These are phyloP conservation scores for Beroe ovata DNA, from an alignment of 37 sponge, comb jelly and placozoan species.

Conservation along the genomic window DNA sequence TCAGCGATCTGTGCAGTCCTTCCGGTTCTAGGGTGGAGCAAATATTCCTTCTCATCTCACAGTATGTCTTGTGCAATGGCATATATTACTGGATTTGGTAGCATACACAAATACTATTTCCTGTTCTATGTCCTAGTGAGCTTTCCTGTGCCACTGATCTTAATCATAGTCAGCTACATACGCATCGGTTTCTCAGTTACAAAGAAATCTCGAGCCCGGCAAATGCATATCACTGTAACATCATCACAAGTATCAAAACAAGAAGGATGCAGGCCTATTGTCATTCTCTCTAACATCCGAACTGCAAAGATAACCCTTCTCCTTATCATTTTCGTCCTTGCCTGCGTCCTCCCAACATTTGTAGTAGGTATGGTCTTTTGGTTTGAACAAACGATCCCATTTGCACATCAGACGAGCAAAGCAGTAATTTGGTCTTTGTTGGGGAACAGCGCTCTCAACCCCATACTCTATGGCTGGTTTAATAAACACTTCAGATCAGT, in stretches of 20 bases:
- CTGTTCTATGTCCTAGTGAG: slow-evolving; percentile 43
- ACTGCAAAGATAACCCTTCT: slow-evolving; percentile 59
- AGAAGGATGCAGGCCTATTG: background rate
- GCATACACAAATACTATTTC: slow-evolving; percentile 52
- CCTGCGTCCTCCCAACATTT: slow-evolving; percentile 30
- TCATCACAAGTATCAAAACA: background rate
- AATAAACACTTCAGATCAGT: slow-evolving; percentile 59
- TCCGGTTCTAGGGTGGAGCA: slow-evolving; percentile 39
- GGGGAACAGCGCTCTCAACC: slow-evolving; percentile 39
- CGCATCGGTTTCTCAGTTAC: background rate
- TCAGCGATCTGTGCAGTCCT: slow-evolving; percentile 11
- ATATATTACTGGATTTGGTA: background rate
- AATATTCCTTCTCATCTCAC: slow-evolving; percentile 46
- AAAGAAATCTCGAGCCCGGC: background rate
- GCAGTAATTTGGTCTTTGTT: slow-evolving; percentile 52
- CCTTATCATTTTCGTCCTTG: slow-evolving; percentile 29
- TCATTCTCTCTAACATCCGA: slow-evolving; percentile 33
- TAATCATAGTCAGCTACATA: slow-evolving; percentile 26
- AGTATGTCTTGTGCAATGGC: slow-evolving; percentile 65
- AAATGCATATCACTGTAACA: background rate
- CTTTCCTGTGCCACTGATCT: slow-evolving; percentile 11
- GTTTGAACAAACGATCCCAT: slow-evolving; percentile 32
- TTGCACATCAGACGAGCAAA: slow-evolving; percentile 2
- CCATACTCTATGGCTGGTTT: slow-evolving; percentile 56
- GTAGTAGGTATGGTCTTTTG: slow-evolving; percentile 17